phyloP scores from a whole-genome alignment of 2,113 vertebrate species.

The Misgurnus mizolepis region DNA sequence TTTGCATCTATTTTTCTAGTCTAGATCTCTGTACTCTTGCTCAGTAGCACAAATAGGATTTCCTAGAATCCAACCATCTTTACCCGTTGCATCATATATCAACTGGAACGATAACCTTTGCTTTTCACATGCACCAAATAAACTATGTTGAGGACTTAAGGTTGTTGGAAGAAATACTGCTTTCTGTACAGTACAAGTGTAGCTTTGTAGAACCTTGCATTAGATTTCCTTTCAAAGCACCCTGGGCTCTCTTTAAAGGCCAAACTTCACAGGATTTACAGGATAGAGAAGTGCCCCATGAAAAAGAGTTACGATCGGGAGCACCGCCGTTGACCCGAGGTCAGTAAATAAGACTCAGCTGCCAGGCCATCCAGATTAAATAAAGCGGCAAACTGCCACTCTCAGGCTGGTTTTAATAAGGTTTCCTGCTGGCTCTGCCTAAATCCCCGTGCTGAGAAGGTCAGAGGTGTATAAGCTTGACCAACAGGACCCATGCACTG shows the following conservation, averaged over 20 bases:
- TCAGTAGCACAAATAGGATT: too few relatives aligned
- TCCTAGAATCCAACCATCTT: too few relatives aligned
- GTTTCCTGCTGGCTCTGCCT: conserved; percentile 49
- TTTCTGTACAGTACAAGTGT: conserved; percentile 56
- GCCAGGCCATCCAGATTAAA: conserved; percentile 67
- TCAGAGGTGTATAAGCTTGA: conserved; percentile 53
- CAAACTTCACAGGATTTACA: conserved; percentile 71
- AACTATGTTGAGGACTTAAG: not conserved
- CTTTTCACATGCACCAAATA: conserved; percentile 42
- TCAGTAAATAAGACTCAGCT: conserved; percentile 62
- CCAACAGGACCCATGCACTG: conserved; percentile 45
- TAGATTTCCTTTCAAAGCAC: conserved; percentile 62
- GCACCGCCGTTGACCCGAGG: conserved; percentile 61
- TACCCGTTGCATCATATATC: too few relatives aligned
- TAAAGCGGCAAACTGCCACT: conserved; percentile 65
- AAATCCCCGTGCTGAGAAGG: conserved; percentile 58
- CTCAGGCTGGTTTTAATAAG: conserved; percentile 76
- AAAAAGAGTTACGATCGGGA: conserved; percentile 67
- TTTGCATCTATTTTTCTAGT: too few relatives aligned
- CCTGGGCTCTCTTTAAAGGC: conserved; percentile 41
- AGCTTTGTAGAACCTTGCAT: conserved; percentile 60
- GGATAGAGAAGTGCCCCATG: conserved; percentile 64
- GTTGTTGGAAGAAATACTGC: conserved; percentile 51
- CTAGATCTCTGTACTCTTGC: too few relatives aligned
- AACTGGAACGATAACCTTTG: not conserved